Base-by-base conservation (phyloP, 2,888 invertebrate species). In the Salpingus planirostris region DNA sequence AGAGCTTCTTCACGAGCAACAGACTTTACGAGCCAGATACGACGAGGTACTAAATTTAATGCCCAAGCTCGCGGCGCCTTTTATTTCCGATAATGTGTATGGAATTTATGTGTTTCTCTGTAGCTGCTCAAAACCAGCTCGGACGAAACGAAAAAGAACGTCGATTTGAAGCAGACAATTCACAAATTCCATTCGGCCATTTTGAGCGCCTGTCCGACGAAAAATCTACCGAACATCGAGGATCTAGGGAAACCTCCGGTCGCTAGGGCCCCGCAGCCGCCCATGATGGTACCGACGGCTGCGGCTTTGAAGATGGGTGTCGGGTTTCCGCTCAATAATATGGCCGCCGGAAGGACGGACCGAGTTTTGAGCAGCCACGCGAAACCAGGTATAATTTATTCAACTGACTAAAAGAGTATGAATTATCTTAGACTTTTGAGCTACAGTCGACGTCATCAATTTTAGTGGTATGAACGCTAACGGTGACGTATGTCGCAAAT, bases 231-330 rank as follows among this genome's bases (percentile, higher is more conserved):
- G 0, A 63, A 74, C 23, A 60, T 80, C 33, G 76, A 78, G 13
- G 71, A 67, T 33, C 65, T 74, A 33, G 71, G 71, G 2, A 65
- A 66, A 24, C 61, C 67, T 2, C 33, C 46, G 1, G 35, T 40
- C 7, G 8, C 5, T 8, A 18, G 18, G 18, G 18, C 5, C 18
- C 5, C 8, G 18, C 18, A 18, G 18, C 62, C 59, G 31, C 67
- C 67, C 0, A 67, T 83, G 64, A 78, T 80, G 56, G 82, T 84
- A 36, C 86, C 86, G 33, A 85, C 86, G 29, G 83, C 85, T 44
- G 85, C 86, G 29, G 84, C 86, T 34, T 69, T 86, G 45, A 87
- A 87, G 73, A 84, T 85, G 82, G 85, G 86, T 45, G 84, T 86
- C 46, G 86, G 85, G 42, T 86, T 86, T 69, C 85, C 86, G 46